phyloP scores from a whole-genome alignment of 2,113 vertebrate genomes.

The Ptilonorhynchus violaceus region DNA sequence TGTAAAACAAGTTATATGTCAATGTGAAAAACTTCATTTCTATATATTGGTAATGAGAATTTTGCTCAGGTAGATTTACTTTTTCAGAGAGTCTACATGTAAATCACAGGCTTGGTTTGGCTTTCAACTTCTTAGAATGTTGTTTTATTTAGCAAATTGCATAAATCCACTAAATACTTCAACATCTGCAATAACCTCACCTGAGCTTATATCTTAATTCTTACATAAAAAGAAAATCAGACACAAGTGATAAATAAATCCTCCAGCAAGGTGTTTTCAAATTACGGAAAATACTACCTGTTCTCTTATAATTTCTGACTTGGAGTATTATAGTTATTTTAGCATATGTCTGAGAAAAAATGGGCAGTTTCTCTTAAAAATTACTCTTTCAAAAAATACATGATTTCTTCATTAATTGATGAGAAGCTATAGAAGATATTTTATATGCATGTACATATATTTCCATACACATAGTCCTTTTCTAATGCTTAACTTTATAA shows the following conservation, averaged over 20 bases:
- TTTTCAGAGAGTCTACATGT: neutral
- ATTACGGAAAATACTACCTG: neutral
- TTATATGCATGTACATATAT: fast-evolving
- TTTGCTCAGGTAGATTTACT: neutral
- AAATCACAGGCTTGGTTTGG: neutral
- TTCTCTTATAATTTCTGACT: neutral
- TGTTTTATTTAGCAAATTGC: neutral
- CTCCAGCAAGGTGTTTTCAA: neutral
- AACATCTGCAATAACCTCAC: neutral
- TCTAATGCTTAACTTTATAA: neutral
- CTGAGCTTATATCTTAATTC: neutral
- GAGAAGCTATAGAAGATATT: neutral
- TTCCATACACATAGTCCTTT: neutral
- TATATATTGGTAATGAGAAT: neutral
- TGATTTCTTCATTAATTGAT: neutral
- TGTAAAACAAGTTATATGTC: neutral
- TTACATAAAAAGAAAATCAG: neutral
- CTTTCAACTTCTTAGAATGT: neutral
- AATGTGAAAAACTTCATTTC: neutral
- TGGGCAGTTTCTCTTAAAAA: neutral
- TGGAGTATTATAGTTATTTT: neutral
- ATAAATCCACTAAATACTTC: neutral
- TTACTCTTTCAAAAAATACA: neutral
- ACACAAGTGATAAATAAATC: neutral
- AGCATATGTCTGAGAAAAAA: neutral